Evolutionary conservation across 2,797 vertebrate species (phyloP).

Genomic region (Chrysocyon brachyurus): DNA sequence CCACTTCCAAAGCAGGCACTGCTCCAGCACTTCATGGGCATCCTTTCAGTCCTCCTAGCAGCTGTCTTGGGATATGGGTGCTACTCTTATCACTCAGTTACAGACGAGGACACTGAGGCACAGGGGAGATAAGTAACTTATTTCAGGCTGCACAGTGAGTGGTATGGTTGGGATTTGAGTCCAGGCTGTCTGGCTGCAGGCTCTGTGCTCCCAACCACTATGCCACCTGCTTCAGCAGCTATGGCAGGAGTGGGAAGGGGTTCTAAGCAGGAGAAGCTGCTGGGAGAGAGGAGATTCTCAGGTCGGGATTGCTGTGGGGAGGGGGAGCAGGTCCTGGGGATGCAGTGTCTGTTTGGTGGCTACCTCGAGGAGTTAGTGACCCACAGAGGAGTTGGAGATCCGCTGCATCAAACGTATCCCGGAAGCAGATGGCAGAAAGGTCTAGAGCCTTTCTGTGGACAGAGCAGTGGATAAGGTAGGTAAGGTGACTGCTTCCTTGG

Average conservation of each 20-base stretch:
- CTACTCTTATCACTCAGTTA: background rate
- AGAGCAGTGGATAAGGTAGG: background rate
- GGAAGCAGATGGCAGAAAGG: background rate
- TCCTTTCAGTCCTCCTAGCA: background rate
- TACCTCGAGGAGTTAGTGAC: background rate
- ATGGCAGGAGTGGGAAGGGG: background rate
- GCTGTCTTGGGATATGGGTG: background rate
- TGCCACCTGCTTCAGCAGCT: background rate
- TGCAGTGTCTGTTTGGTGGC: background rate
- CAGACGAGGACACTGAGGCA: background rate
- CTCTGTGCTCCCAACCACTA: background rate
- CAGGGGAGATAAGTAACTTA: background rate
- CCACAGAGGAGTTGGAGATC: background rate
- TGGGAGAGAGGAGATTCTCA: background rate
- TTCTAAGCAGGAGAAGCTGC: background rate
- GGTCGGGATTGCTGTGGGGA: background rate
- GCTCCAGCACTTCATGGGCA: background rate
- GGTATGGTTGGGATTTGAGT: background rate
- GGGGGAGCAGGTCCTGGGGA: background rate
- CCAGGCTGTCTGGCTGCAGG: background rate
- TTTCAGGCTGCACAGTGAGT: background rate
- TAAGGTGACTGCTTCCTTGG: rapidly evolving
- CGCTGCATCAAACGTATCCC: background rate
- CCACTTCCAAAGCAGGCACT: background rate
- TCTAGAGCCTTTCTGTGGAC: background rate